These are phyloP conservation scores for Amazona guildingii DNA, from an alignment of 2,113 vertebrate genomes.

Conservation along the genomic window DNA sequence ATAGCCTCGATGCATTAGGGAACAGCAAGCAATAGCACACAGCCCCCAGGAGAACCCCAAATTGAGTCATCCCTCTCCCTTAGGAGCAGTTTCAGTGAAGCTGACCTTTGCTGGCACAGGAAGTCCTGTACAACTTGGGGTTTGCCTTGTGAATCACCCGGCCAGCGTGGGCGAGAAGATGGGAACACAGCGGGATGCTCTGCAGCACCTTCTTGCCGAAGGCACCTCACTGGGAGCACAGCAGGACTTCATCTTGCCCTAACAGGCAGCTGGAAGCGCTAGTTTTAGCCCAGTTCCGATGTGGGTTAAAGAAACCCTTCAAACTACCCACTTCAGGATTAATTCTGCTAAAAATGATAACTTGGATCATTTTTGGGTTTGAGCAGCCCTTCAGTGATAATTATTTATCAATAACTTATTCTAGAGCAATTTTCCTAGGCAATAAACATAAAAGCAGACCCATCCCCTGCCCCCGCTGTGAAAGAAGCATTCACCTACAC, in stretches of 20 bases:
- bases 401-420: not conserved
- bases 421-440: not conserved
- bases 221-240: rapidly evolving
- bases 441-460: not conserved
- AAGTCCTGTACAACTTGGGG: rapidly evolving
- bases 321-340: not conserved
- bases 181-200: not conserved
- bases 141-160: rapidly evolving
- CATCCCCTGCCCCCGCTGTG: rapidly evolving
- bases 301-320: not conserved
- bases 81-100: not conserved
- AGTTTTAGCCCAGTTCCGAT: not conserved
- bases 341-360: not conserved
- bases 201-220: not conserved
- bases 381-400: not conserved
- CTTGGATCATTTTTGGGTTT: not conserved
- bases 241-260: not conserved
- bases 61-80: not conserved
- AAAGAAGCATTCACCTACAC: not conserved
- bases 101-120: not conserved
- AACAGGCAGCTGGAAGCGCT: not conserved
- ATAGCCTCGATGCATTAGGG: not conserved
- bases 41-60: not conserved
- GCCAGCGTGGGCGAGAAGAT: not conserved
- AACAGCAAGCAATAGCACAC: not conserved